Evolutionary conservation across 2,113 vertebrate genomes (phyloP), one percentile per base, ranked within the genome.

Genomic region (Cyrtonyx montezumae): DNA sequence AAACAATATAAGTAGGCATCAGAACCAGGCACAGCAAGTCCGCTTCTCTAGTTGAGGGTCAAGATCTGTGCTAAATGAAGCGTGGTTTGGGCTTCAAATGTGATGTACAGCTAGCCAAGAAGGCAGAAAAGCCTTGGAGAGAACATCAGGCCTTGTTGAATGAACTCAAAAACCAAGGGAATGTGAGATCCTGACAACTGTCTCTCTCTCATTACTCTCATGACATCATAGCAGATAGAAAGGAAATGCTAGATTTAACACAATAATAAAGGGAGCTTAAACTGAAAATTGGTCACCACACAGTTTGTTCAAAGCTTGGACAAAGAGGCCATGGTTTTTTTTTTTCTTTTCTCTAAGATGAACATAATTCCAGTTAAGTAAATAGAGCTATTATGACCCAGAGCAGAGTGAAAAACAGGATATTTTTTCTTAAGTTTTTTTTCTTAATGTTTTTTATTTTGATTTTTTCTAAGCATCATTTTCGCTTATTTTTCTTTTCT

Each of bases 1-100:
- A 80, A 93, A 42, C 16, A 49, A 84, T 70, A 55, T 1, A 74
- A 18, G 26, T 76, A 70, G 13, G 18, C 84, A 79, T 58, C 55
- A 85, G 67, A 46, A 77, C 16, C 49, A 77, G 75, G 49, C 37
- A 12, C 10, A 32, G 19, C 48, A n/a, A 67, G 37, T 16, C 79
- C 0, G 0, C 21, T 83, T 71, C 77, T 79, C 67, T 42, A 67
- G 25, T 21, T 20, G 26, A 37, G 73, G 63, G 71, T 79, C 82
- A 93, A 79, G 68, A 55, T 45, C 10, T 0, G 9, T 67, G 88
- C 55, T 85, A 83, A 95, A 69, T 58, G 75, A 91, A 45, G 79
- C 58, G 3, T 51, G 43, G 40, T 36, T 43, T 61, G 3, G 55
- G 48, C 28, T 91, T 61, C 0, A 0, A 91, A 76, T 0, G 0